Evolutionary conservation across 2,113 vertebrate genomes (phyloP).

Genomic region (Pan troglodytes): NHGRI_mPanTro3-v2.1_pri NC_072403.2:142852501-142853000

Average conservation of each 20-base stretch:
- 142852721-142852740: neutral
- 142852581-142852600: neutral
- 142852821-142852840: constrained; percentile 18
- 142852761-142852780: neutral
- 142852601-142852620: neutral
- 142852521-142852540: neutral
- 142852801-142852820: neutral
- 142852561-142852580: neutral
- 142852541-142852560: neutral
- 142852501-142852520: neutral
- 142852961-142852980: neutral
- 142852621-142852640: neutral
- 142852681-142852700: neutral
- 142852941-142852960: neutral
- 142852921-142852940: neutral
- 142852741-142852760: neutral
- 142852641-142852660: neutral
- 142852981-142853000: neutral
- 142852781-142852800: neutral
- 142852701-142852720: neutral
- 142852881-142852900: neutral
- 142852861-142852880: neutral
- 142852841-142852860: neutral
- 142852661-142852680: neutral
- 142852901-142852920: neutral